Evolutionary conservation across 2,888 invertebrate species (phyloP).

Genomic region (Monochamus alternatus): DNA sequence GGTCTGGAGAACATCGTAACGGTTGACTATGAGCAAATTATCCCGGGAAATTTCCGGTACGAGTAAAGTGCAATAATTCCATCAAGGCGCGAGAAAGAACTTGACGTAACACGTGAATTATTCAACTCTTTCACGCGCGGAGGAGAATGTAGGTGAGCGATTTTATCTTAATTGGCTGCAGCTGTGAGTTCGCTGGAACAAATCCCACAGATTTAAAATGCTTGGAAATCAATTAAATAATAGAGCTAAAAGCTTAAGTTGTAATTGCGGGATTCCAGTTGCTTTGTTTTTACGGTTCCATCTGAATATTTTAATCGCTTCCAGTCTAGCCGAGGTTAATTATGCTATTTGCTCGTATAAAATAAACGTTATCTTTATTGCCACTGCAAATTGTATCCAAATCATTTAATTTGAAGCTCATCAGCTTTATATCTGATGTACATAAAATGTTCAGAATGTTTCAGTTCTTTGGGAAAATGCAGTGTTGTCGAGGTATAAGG

Average conservation of each 20-base stretch:
- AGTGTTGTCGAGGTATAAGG: too few species aligned
- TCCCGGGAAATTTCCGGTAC: not conserved
- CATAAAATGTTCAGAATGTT: too few species aligned
- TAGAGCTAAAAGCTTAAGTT: not conserved
- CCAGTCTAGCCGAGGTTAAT: not conserved
- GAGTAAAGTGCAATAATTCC: too few species aligned
- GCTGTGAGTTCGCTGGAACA: not conserved
- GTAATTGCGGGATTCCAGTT: not conserved
- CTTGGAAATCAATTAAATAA: conserved; percentile 1
- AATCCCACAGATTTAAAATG: conserved; percentile 5
- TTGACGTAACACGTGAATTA: too few species aligned
- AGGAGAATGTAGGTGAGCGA: not conserved
- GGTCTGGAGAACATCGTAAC: not conserved
- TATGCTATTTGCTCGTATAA: not conserved
- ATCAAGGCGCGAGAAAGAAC: too few species aligned
- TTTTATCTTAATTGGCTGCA: not conserved
- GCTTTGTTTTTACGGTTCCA: not conserved
- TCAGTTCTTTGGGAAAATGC: too few species aligned
- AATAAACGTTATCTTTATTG: too few species aligned
- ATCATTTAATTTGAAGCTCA: too few species aligned
- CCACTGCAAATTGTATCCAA: too few species aligned
- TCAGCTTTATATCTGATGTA: too few species aligned
- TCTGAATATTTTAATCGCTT: not conserved
- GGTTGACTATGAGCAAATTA: not conserved
- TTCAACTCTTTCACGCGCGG: not conserved